Evolutionary conservation across 53 echinoderm and acorn worm species (phyloP).

Genomic region (Zoroaster sp.): DNA sequence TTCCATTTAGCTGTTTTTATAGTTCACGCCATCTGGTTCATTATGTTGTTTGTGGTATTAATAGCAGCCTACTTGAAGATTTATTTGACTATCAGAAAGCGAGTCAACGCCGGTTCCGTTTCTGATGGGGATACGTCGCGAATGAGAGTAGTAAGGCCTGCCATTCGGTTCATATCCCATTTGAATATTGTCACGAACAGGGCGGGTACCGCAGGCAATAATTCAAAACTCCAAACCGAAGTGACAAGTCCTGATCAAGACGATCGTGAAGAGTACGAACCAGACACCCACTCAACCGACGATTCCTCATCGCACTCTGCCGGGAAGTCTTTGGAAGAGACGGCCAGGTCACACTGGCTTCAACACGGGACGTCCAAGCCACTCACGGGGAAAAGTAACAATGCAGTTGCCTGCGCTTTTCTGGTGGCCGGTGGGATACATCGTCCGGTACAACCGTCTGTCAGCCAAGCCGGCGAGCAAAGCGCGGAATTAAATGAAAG

Average conservation of each 20-base stretch:
- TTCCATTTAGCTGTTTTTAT: constrained; percentile 1
- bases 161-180: constrained; percentile 40
- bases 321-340: neutral
- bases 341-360: neutral
- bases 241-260: neutral
- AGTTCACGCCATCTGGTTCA: constrained; percentile 19
- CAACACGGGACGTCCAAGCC: neutral
- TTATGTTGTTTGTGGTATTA: constrained; percentile 2
- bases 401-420: constrained; percentile 14
- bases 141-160: constrained; percentile 22
- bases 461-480: neutral
- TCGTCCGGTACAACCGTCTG: constrained; percentile 31
- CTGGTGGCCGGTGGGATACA: neutral
- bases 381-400: neutral
- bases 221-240: neutral
- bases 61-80: constrained; percentile 17
- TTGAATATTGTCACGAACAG: neutral
- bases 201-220: neutral
- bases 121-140: neutral
- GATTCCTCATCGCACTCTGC: neutral
- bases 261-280: neutral
- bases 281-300: neutral
- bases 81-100: constrained; percentile 40
- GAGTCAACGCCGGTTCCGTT: neutral
- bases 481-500: neutral